Base-by-base conservation (phyloP, 1,140 invertebrate species). In the Eciton burchellii region DNA sequence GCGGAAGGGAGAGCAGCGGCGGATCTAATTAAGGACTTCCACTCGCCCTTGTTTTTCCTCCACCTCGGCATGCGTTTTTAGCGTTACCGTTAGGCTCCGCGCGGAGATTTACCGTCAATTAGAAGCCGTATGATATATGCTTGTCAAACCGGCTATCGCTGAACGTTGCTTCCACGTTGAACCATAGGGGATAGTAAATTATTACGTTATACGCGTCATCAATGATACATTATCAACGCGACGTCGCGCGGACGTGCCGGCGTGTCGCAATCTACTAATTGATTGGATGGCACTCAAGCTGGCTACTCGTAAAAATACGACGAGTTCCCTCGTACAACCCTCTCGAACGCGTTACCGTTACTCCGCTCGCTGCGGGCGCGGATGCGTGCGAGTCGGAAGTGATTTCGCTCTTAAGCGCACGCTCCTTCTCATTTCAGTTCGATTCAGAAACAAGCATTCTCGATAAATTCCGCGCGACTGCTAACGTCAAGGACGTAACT, bases 41-140 rank as follows among this genome's bases (percentile, higher is more conserved):
- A 59, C 63, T 65, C 9, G 6, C 35, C 16, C 26, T 19, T 47
- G 1, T 14, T 35, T 52, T n/a, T 60, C 21, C 57, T 79, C 41
- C 60, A 65, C 29, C 76, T 74, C 49, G 16, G 14, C 54, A 47
- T 24, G 81, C 57, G 49, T 19, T 91, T 91, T 88, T 87, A 83
- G 85, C 85, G 60, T 83, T 63, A 76, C 81, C 82, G 89, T 84
- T 82, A 88, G 84, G 66, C 63, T 86, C 29, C 49, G 52, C 6
- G 45, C 49, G 54, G 84, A 91, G 91, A 92, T 93, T 91, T 91
- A 91, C 87, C 90, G 90, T 92, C 90, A 92, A 93, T 92, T 93
- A 92, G 85, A 84, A 86, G 81, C 70, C 57, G 74, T 79, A 91
- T 88, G 90, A 93, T 93, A 91, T 90, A 93, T 89, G 91, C 88